phyloP scores from a whole-genome alignment of 2,113 vertebrate genomes.

The Aphelocoma coerulescens region DNA sequence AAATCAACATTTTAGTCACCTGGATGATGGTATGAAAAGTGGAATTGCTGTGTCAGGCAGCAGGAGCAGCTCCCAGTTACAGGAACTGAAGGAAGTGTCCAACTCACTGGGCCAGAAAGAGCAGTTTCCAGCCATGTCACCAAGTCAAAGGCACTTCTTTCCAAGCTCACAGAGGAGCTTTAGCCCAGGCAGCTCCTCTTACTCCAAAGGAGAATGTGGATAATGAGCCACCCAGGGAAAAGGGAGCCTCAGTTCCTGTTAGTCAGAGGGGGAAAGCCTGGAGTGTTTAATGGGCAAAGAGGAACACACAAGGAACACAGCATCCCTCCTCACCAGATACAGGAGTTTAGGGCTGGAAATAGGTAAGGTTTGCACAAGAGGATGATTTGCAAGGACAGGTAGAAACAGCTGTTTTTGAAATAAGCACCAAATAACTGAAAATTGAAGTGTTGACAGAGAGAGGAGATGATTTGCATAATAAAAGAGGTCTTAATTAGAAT shows the following conservation, averaged over 20 bases:
- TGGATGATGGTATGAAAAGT: neutral
- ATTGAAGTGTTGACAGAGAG: neutral
- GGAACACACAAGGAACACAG: neutral
- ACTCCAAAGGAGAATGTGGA: neutral
- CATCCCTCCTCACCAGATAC: neutral
- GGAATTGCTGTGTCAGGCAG: neutral
- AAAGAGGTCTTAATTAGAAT: neutral
- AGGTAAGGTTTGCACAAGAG: neutral
- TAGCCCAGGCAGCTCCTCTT: neutral
- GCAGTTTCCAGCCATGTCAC: neutral
- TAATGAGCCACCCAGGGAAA: neutral
- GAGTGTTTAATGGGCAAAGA: neutral
- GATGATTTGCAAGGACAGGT: neutral
- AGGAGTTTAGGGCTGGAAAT: neutral
- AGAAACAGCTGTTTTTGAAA: neutral
- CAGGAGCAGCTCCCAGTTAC: neutral
- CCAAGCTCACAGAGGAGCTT: neutral
- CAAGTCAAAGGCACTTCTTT: neutral
- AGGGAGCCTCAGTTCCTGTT: neutral
- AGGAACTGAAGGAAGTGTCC: neutral
- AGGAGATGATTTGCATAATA: neutral
- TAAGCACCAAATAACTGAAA: neutral
- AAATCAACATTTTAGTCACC: neutral
- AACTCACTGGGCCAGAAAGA: neutral
- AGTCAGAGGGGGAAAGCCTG: neutral